Percentiles rank a stretch among this genome's conserved stretches.
Evolutionary conservation across 2,113 vertebrate species (phyloP).

Genomic region (Sphaerodactylus townsendi): DNA sequence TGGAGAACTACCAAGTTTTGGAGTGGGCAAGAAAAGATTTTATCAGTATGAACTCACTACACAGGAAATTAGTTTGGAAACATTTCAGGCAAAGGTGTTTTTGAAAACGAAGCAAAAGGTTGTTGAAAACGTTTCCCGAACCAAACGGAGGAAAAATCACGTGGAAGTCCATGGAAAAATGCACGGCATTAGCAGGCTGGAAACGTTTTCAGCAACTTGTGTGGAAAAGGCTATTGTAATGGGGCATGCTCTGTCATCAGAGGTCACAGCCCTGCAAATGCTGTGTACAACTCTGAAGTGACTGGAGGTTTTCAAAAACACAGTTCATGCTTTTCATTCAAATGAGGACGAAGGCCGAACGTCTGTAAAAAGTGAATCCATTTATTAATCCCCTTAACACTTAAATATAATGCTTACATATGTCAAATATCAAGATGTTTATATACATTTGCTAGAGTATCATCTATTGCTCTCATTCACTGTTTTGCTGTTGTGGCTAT

Average conservation of each 20-base stretch:
- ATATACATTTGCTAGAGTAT: background rate
- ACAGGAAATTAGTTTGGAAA: too few species aligned
- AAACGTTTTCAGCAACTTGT: too few species aligned
- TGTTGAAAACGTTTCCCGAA: too few species aligned
- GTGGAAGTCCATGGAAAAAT: too few species aligned
- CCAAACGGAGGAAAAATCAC: too few species aligned
- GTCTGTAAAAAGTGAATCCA: background rate
- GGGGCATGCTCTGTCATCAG: background rate
- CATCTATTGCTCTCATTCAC: background rate
- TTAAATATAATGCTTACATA: conserved; percentile 11
- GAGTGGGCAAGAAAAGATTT: too few species aligned
- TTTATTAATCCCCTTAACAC: conserved; percentile 19
- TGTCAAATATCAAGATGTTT: rapidly evolving
- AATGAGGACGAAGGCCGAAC: background rate
- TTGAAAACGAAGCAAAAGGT: too few species aligned
- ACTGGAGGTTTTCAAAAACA: background rate
- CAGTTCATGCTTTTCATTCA: background rate
- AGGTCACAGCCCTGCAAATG: background rate
- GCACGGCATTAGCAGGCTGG: too few species aligned
- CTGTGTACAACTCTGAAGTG: background rate
- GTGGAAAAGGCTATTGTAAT: too few species aligned
- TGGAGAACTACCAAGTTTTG: too few species aligned
- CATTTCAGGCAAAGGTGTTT: too few species aligned
- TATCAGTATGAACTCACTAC: too few species aligned
- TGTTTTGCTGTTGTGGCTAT: background rate